Evolutionary conservation across 2,113 vertebrate genomes (phyloP), one percentile per base, ranked within the genome.

Genomic region (Canis aureus): DNA sequence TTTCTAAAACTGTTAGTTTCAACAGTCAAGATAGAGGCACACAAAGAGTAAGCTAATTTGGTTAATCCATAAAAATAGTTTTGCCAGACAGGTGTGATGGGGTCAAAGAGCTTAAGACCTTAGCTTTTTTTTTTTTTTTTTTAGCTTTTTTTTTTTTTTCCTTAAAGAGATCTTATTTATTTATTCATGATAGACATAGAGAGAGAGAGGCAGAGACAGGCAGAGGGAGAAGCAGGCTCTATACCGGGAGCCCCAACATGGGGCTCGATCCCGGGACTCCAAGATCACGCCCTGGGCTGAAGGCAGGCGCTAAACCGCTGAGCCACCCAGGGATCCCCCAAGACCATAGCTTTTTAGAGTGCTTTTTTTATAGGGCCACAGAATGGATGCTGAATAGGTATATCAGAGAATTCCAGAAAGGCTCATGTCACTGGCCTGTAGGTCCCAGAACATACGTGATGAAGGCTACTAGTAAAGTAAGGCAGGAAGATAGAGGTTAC

Each of bases 351-450:
- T 35, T 69, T 69, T 69, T 69, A 69, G 17, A 69, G 67, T 69
- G n/a, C 16, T 35, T 69, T 69, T 69, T 69, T 69, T 20, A 69
- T 64, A 74, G 16, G 32, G 29, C 29, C n/a, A 73, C 69, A 89
- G 66, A 89, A 93, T 81, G 51, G 49, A 15, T 90, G 17, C 79
- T 85, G 9, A 38, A n/a, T 32, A 49, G 43, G 38, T 89, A 85
- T 78, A 8, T 53, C 8, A 76, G 78, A 97, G 13, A 91, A 95
- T 92, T 85, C 64, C 29, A 43, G 88, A 85, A 95, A 88, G 12
- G 35, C 59, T 83, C 10, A 0, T 62, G 32, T 84, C 83, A 88
- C 62, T 84, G 49, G 7, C 17, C 64, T 89, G 29, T 60, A 95
- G 73, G 9, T 82, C 32, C 59, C 13, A 9, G 43, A 85, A 95